phyloP scores from a whole-genome alignment of 2,113 vertebrate species.

The Ctenomys sociabilis region DNA sequence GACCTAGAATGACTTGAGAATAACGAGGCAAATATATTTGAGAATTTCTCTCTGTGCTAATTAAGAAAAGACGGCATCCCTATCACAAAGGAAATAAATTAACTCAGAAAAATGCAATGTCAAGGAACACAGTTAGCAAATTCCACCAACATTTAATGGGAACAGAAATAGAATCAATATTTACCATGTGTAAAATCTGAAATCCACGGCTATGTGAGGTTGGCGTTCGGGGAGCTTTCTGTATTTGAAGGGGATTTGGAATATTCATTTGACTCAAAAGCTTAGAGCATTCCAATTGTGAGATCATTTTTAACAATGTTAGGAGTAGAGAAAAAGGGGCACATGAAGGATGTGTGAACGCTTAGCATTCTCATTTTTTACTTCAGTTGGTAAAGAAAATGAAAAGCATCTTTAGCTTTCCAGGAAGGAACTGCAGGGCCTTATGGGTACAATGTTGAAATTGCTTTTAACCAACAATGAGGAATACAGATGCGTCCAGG shows the following conservation, averaged over 20 bases:
- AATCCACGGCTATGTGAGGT: neutral
- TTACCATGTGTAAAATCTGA: neutral
- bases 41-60: neutral
- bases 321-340: neutral
- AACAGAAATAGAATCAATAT: neutral
- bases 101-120: neutral
- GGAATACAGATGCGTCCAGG: neutral
- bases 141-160: neutral
- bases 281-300: neutral
- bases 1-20: neutral
- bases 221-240: neutral
- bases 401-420: neutral
- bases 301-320: neutral
- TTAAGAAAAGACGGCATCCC: neutral
- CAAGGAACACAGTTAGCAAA: too few relatives aligned
- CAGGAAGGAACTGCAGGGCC: neutral
- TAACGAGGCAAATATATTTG: neutral
- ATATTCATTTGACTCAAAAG: neutral
- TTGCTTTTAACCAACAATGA: neutral
- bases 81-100: neutral
- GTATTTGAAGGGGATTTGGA: neutral
- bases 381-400: neutral
- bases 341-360: rapidly evolving
- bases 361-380: neutral
- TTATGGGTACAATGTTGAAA: neutral